A percentile compares a stretch with the other conserved stretches of the same genome.
Evolutionary conservation across 2,797 vertebrate species (phyloP).

Genomic region (Gymnothorax javanicus): DNA sequence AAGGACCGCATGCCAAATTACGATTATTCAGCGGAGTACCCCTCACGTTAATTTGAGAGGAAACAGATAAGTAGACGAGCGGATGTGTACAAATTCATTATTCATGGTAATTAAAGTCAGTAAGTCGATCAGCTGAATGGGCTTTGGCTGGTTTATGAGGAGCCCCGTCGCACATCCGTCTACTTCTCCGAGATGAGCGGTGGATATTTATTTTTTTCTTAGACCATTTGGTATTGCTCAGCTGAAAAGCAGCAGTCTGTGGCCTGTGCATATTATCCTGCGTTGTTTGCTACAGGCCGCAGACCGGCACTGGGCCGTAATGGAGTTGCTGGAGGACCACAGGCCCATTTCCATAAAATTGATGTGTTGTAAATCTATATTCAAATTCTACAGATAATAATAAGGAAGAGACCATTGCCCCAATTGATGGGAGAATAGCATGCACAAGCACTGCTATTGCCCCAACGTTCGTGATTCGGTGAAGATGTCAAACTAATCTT

Average conservation of each 20-base stretch:
- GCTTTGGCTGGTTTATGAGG: neutral
- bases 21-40: conserved; percentile 1
- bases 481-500: no score
- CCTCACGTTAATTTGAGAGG: conserved; percentile 8
- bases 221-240: neutral
- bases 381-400: no score
- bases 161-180: neutral
- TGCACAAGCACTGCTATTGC: no score
- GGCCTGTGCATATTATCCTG: neutral
- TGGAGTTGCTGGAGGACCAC: no score
- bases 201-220: conserved; percentile 1
- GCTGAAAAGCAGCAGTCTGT: neutral
- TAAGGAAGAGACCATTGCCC: no score
- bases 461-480: no score
- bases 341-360: no score
- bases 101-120: conserved; percentile 5
- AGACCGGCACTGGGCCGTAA: no score
- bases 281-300: neutral
- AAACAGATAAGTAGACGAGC: conserved; percentile 10
- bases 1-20: conserved; percentile 12
- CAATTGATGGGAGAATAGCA: no score
- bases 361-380: no score
- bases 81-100: conserved; percentile 11
- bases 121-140: conserved; percentile 8
- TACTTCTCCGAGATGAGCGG: neutral